Evolutionary conservation across 2,888 invertebrate species (phyloP), one percentile per base, ranked within the genome.

Genomic region (Isotomurus palustris): DNA sequence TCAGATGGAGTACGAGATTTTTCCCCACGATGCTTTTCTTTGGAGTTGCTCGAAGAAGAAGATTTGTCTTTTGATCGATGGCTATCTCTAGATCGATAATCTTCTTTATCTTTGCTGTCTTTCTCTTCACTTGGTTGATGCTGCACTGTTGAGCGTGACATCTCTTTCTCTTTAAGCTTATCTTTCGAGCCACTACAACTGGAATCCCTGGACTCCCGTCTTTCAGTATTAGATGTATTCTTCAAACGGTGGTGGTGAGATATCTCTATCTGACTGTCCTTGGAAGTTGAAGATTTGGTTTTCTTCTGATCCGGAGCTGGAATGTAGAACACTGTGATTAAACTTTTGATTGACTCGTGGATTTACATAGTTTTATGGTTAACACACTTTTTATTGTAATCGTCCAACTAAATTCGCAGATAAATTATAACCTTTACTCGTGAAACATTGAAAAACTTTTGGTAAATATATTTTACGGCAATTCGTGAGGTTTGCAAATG

Each of bases 241-340:
- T 63, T 63, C 10, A 57, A 49, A 24, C 60, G 45, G 24, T 63
- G 60, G 44, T 60, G 51, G 44, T 36, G 52, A 32, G 49, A 6
- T 54, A 3, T 52, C 41, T 32, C 6, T 24, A 21, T 51, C 12
- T 32, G 54, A 19, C 36, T 49, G 28, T 35, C 55, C 22, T 25
- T 35, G 12, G 62, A 58, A 50, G 65, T 67, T 6, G 72, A 71
- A 24, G 58, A 50, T 57, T 71, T 71, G 1, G 38, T 28, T 47
- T 64, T 65, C 51, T 67, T 67, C 10, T 57, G 61, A 29, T 67
- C 65, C 19, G 17, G 17, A n/a, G n/a, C n/a, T n/a, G n/a, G n/a
- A n/a, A n/a, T n/a, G n/a, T n/a, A n/a, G n/a, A n/a, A n/a, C n/a
- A n/a, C n/a, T n/a, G n/a, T n/a, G n/a, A n/a, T n/a, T n/a, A n/a